A percentile compares a stretch with the other conserved stretches of the same genome.
phyloP scores from a whole-genome alignment of 2,113 vertebrate species.

The Cyprinus carpio region DNA sequence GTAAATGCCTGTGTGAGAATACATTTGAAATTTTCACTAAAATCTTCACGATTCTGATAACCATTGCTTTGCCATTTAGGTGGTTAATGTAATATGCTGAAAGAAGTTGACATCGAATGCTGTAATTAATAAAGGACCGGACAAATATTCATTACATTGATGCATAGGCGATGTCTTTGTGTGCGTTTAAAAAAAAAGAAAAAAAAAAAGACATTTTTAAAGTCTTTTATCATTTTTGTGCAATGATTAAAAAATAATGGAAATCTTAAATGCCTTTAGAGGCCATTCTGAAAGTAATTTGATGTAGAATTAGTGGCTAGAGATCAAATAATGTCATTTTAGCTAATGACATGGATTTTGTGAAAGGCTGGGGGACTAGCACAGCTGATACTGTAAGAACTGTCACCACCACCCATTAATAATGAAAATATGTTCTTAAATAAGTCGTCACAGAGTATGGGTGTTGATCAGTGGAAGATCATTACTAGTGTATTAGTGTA shows the following conservation, averaged over 20 bases:
- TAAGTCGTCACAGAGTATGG: not conserved
- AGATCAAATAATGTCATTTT: conserved; percentile 41
- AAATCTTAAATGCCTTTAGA: conserved; percentile 24
- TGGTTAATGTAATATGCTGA: not conserved
- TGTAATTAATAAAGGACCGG: conserved; percentile 47
- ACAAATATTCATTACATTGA: conserved; percentile 49
- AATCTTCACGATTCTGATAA: not conserved
- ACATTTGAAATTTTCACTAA: not conserved
- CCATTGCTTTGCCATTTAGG: not conserved
- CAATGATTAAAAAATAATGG: conserved; percentile 39
- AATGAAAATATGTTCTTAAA: not conserved
- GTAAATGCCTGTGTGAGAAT: not conserved
- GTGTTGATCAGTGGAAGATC: not conserved
- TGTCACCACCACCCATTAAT: not conserved
- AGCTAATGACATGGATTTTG: conserved; percentile 32
- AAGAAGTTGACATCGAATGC: conserved; percentile 45
- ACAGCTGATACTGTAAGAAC: not conserved
- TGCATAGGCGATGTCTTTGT: not conserved
- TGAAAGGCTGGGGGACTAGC: conserved; percentile 10
- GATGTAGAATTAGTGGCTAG: conserved; percentile 41
- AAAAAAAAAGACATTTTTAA: not conserved
- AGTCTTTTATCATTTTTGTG: not conserved
- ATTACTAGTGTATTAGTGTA: too few relatives aligned
- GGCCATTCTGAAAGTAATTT: conserved; percentile 25
- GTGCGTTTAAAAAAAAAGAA: not conserved